A percentile compares a stretch with the other conserved stretches of the same genome.
Evolutionary conservation across 1,140 invertebrate genomes (phyloP).

Genomic region (Stenopsyche tienmushanensis): DNA sequence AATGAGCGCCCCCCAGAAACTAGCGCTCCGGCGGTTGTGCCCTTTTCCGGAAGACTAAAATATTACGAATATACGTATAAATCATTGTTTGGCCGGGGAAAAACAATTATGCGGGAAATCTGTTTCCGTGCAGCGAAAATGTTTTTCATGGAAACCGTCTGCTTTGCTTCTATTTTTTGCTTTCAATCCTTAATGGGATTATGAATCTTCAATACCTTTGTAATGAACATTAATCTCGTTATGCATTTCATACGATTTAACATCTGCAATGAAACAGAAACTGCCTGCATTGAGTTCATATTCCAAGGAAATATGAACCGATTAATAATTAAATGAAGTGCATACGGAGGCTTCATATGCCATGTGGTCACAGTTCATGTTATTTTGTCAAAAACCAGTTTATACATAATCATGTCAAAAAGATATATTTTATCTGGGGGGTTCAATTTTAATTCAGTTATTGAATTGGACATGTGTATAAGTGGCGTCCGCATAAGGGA

Average conservation of each 20-base stretch:
- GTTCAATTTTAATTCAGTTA: neutral
- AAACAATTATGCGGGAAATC: constrained; percentile 12
- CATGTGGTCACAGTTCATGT: too few species aligned
- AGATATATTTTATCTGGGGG: neutral
- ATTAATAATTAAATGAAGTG: too few species aligned
- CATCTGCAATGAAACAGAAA: too few species aligned
- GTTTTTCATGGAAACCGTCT: neutral
- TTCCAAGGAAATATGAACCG: too few species aligned
- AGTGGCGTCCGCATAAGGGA: too few species aligned
- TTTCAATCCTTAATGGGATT: neutral
- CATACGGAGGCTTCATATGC: too few species aligned
- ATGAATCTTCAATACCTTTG: neutral
- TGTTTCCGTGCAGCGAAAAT: neutral
- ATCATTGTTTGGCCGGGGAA: constrained; percentile 2
- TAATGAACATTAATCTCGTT: neutral
- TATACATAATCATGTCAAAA: neutral
- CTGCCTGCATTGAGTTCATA: too few species aligned
- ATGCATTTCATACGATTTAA: too few species aligned
- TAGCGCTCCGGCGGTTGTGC: too few species aligned
- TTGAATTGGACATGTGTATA: neutral
- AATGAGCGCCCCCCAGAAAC: too few species aligned
- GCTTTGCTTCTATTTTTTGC: neutral
- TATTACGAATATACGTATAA: constrained; percentile 1
- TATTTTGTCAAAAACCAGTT: neutral
- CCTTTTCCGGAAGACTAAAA: constrained; percentile 1